Percentiles rank a stretch among this genome's conserved stretches.
Evolutionary conservation across 2,888 invertebrate genomes (phyloP).

Genomic region (Eupithecia insigniata): DNA sequence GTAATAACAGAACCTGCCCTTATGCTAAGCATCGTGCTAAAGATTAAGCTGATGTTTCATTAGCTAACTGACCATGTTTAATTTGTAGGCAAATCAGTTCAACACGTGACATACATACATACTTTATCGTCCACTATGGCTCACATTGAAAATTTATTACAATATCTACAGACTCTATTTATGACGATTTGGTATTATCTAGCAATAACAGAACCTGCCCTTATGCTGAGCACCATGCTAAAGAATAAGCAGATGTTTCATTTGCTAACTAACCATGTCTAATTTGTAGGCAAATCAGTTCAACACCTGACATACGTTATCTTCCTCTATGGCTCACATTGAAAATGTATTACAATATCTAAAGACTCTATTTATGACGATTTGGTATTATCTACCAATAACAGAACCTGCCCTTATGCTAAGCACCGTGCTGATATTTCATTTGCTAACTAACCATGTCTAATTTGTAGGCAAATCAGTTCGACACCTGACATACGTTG

Average conservation of each 20-base stretch:
- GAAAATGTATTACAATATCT: not conserved
- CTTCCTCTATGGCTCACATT: no score
- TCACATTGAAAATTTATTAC: not conserved
- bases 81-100: slow-evolving; percentile 2
- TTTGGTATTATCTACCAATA: not conserved
- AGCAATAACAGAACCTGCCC: not conserved
- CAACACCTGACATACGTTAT: not conserved
- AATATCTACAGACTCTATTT: not conserved
- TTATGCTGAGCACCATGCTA: not conserved
- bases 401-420: not conserved
- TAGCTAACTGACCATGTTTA: not conserved
- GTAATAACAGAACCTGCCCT: not conserved
- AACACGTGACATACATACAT: not conserved
- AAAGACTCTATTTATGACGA: not conserved
- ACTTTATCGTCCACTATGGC: no score
- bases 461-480: not conserved
- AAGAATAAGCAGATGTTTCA: not conserved
- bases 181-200: not conserved
- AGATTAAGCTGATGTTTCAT: not conserved
- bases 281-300: slow-evolving; percentile 1
- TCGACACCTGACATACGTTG: slow-evolving; percentile 1
- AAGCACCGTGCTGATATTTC: not conserved
- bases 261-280: not conserved
- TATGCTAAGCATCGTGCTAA: not conserved
- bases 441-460: not conserved